Conservation (phyloP, 1,140 invertebrate species). For the Panagrolaimus sp. region DNA sequence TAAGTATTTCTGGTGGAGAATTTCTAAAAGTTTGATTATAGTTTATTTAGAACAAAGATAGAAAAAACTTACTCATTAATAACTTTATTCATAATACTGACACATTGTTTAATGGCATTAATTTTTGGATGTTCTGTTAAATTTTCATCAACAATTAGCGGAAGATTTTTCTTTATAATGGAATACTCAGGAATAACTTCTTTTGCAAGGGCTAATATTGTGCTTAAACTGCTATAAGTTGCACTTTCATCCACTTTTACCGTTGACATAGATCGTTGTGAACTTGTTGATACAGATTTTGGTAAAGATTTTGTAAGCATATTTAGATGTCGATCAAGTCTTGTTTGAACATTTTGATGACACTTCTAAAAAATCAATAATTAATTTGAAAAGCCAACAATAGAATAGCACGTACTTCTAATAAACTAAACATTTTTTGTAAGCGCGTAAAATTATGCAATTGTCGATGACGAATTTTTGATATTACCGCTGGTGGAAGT, state of each 20-base stretch:
- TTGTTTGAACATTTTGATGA: constrained; percentile 7
- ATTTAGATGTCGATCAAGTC: background rate
- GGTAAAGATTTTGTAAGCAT: background rate
- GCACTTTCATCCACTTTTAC: background rate
- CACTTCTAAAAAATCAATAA: background rate
- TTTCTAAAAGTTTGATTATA: background rate
- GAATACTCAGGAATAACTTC: background rate
- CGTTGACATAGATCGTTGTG: background rate
- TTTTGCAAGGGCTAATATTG: background rate
- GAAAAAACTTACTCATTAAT: constrained; percentile 17
- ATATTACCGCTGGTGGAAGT: constrained; percentile 16
- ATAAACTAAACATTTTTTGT: constrained; percentile 19
- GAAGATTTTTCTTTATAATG: constrained; percentile 1
- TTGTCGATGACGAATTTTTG: constrained; percentile 6
- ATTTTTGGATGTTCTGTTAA: constrained; percentile 1
- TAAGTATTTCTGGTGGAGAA: constrained; percentile 13
- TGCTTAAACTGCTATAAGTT: constrained; percentile 4
- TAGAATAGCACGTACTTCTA: constrained; percentile 14
- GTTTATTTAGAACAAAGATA: too few species aligned
- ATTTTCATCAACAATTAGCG: constrained; percentile 7
- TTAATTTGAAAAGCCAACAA: background rate
- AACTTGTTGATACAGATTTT: background rate
- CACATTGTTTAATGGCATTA: constrained; percentile 4
- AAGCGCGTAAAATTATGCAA: constrained; percentile 15
- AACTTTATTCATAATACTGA: constrained; percentile 14